Evolutionary conservation across 1,140 invertebrate genomes (phyloP), one percentile per base, ranked within the genome.

Genomic region (Calephelis nemesis): DNA sequence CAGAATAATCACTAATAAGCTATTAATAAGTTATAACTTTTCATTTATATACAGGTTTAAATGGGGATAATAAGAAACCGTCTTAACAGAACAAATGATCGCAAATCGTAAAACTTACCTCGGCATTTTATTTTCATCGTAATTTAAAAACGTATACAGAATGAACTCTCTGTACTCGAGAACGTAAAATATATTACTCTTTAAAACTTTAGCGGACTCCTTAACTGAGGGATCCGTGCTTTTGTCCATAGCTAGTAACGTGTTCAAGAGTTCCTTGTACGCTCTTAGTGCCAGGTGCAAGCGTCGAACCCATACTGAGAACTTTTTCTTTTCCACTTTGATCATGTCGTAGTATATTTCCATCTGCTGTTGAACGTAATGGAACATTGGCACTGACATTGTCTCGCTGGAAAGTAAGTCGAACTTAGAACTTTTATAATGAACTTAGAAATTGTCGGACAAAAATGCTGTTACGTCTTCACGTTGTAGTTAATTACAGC

Each of bases 121-220:
- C 63, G 97, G 97, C 94, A 98, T 96, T 92, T 96, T 97, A 65
- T 94, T 91, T 82, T 97, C 95, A 87, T 98, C 95, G 92, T 95
- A 99, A 74, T 94, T 95, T 47, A 96, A 92, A 72, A 99, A 89
- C 65, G 97, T 94, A 50, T 94, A 93, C 45, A 98, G 88, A 80
- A 98, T 94, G 75, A 98, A 95, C 88, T 99, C 98, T 71, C 98
- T 93, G 92, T 99, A 99, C 89, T 99, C 98, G 69, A 97, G 93
- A 10, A 98, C 95, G 88, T 99, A 99, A 90, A 99, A 99, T 72
- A 99, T 94, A 91, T 97, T 97, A 84, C 96, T 96, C 90, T 98
- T 97, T 72, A 99, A 95, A 67, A 98, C 95, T 92, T 95, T 95
- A 60, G 96, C 94, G 1, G 96, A 95, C 42, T 96, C 95, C 69